These are phyloP conservation scores for Calcarius ornatus DNA, from an alignment of 2,113 vertebrate genomes.

Conservation along the genomic window DNA sequence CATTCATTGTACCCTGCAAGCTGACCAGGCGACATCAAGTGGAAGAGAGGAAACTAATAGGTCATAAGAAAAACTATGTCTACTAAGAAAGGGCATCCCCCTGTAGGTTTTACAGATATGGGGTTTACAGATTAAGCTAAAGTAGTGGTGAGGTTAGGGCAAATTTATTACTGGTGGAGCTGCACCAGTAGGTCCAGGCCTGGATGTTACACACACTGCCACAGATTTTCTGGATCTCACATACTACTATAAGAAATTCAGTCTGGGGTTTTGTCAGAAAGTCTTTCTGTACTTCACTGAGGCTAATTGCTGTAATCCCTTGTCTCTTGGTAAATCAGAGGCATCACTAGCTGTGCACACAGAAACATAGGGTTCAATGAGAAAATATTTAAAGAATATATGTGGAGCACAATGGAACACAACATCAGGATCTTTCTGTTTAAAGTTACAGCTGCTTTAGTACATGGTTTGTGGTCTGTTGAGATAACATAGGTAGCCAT, in stretches of 20 bases:
- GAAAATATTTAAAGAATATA: background rate
- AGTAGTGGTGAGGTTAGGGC: background rate
- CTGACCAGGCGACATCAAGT: background rate
- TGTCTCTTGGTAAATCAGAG: background rate
- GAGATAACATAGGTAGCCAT: background rate
- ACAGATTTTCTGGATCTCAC: background rate
- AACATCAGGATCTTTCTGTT: background rate
- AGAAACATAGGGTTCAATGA: background rate
- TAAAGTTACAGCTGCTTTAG: background rate
- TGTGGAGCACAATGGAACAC: background rate
- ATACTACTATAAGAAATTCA: background rate
- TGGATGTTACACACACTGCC: background rate
- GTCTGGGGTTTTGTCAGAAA: background rate
- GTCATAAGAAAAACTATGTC: background rate
- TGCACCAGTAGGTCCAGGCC: background rate
- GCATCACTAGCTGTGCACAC: background rate
- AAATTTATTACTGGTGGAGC: background rate
- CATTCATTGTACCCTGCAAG: background rate
- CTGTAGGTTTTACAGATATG: background rate
- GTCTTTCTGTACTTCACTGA: background rate
- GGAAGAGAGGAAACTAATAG: background rate
- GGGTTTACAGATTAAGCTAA: background rate
- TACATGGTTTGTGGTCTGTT: background rate
- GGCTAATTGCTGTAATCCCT: background rate
- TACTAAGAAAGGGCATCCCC: background rate